Evolutionary conservation across 2,888 invertebrate genomes (phyloP), one percentile per base, ranked within the genome.

Genomic region (Orgyia antiqua): DNA sequence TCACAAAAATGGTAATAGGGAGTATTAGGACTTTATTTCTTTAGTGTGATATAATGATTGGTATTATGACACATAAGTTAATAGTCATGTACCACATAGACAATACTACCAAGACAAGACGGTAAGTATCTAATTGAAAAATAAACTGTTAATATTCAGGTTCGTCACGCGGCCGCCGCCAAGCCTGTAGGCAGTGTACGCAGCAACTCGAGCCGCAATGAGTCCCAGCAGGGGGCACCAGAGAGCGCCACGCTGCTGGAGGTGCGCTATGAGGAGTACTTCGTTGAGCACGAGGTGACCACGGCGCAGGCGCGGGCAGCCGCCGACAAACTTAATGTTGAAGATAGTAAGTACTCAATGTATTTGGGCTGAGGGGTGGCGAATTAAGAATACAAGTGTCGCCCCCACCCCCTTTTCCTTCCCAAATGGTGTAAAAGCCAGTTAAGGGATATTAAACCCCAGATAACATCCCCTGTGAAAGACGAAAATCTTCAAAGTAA

Each of bases 231-330:
- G 28, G 54, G 58, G 65, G 39, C 39, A 24, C 36, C 45, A 7
- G 56, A 51, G 4, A 62, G 58, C 64, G 39, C 39, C 24, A 45
- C 53, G n/a, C 40, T 58, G 24, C 45, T 66, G 30, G 71, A 68
- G 43, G 63, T 69, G 33, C 66, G 64, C 36, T 78, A 74, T 49
- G 89, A 90, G 61, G 90, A 91, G 64, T 90, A 90, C 73, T 75
- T 87, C 49, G 75, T 91, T 36, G 91, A 91, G 53, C 91, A 91
- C 52, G 88, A 89, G 53, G 87, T 91, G 30, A 87, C 89, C 27
- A 82, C 88, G 10, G 66, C 82, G 1, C 88, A 88, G 37, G 91
- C 91, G 8, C 87, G 87, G 51, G 74, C 69, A 27, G 84, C 88
- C 2, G 90, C 90, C 26, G 57, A 59, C 13, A 68, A 67, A 21